Base-by-base conservation (phyloP, 53 echinoderm and acorn worm species). In the Holothuria scabra region DNA sequence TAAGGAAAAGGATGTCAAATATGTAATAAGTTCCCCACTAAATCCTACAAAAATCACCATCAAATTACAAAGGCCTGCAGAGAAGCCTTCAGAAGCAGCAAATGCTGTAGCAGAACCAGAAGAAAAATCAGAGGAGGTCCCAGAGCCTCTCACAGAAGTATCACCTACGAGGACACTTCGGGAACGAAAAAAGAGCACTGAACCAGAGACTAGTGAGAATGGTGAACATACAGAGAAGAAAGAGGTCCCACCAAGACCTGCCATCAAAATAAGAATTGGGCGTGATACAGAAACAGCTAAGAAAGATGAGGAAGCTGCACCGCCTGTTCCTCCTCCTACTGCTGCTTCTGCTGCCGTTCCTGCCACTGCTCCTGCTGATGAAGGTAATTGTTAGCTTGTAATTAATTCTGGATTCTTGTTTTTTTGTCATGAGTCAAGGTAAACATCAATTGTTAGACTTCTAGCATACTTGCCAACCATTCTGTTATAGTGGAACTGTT, bases 21-120 rank as follows among this genome's bases (percentile, higher is more conserved):
- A 81, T 81, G 82, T 81, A n/a, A 81, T 81, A 21, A 81, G 82
- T 46, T 81, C 82, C n/a, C 82, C 82, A 20, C 62, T 71, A 49
- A 81, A 88, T 24, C 88, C 88, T 6, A 85, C 87, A 63, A 87
- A 85, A 76, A 88, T 91, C 79, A 91, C 88, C 44, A 75, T 91
- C 16, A 91, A 88, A 59, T 79, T 91, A 24, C 70, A 44, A 14
- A 81, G 64, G 62, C 82, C 82, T 21, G 78, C n/a, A 57, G 78
- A 78, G 78, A 78, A 52, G 52, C 52, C 52, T 16, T 3, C 52
- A 52, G 52, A 52, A 52, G 16, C 52, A 52, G 52, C 52, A 52
- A 52, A 52, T 16, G 18, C 52, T 52, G 52, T 52, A 52, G 52
- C 52, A 52, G 52, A 52, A 18, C 52, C 52, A 52, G 16, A 52